phyloP scores from a whole-genome alignment of 1,140 invertebrate genomes.

The Geopemphigus sp. region DNA sequence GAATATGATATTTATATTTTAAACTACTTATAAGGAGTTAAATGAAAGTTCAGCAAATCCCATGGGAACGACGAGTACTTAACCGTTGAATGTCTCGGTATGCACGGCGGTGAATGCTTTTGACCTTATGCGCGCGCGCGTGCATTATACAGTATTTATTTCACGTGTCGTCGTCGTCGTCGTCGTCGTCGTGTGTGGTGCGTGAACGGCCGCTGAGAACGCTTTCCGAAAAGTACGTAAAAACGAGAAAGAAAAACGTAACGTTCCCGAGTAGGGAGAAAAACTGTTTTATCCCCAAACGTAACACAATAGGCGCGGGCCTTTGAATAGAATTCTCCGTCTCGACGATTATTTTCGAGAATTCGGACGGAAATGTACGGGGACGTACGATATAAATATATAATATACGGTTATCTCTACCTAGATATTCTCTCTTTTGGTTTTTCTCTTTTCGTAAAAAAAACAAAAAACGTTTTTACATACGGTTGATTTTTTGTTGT shows the following conservation, averaged over 20 bases:
- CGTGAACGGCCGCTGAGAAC: too few relatives aligned
- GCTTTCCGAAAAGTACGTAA: too few relatives aligned
- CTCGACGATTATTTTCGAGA: slow-evolving; percentile 1
- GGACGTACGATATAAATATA: slow-evolving; percentile 7
- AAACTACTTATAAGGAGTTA: not conserved
- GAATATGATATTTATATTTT: not conserved
- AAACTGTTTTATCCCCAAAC: not conserved
- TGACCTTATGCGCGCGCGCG: not conserved
- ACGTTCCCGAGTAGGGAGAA: not conserved
- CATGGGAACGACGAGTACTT: not conserved
- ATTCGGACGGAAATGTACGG: not conserved
- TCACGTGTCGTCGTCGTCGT: not conserved
- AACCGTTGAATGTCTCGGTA: too few relatives aligned
- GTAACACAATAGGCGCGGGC: not conserved
- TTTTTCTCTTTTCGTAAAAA: not conserved
- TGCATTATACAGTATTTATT: not conserved
- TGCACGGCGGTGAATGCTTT: not conserved
- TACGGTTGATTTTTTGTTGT: not conserved
- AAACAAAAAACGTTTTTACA: too few relatives aligned
- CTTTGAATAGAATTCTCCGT: slow-evolving; percentile 8
- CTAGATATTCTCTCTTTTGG: not conserved
- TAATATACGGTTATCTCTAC: not conserved
- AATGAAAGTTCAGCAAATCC: slow-evolving; percentile 10
- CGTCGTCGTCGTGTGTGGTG: too few relatives aligned
- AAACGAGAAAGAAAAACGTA: not conserved